Conservation (phyloP, 2,797 vertebrate genomes). For the Tarsius wallacei region DNA sequence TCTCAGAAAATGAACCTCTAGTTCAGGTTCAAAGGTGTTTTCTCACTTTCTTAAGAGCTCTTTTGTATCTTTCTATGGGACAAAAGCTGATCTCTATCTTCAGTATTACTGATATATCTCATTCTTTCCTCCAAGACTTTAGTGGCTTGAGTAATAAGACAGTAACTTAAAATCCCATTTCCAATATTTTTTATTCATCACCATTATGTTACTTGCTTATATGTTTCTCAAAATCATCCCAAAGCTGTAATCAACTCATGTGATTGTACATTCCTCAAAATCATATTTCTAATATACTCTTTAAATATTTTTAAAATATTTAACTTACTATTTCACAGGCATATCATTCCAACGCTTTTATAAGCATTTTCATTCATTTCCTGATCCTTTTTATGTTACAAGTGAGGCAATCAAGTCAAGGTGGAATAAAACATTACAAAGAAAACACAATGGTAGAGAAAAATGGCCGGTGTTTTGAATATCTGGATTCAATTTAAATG, state of each 20-base stretch:
- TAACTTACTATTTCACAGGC: background rate
- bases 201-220: background rate
- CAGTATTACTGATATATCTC: background rate
- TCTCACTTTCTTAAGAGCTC: background rate
- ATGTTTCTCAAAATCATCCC: background rate
- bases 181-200: background rate
- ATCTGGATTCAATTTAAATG: background rate
- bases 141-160: background rate
- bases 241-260: background rate
- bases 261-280: background rate
- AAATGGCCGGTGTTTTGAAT: background rate
- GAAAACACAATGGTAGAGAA: background rate
- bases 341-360: background rate
- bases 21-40: background rate
- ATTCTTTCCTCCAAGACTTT: background rate
- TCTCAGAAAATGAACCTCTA: background rate
- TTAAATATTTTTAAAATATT: background rate
- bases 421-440: background rate
- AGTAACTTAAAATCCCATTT: slow-evolving; percentile 1
- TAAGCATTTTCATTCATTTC: background rate
- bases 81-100: background rate
- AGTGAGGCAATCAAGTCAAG: background rate
- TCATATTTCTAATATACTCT: no score
- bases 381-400: background rate
- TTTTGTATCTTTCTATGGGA: background rate